Base-by-base conservation (phyloP, 2,888 invertebrate genomes). In the Ectemnius continuus region DNA sequence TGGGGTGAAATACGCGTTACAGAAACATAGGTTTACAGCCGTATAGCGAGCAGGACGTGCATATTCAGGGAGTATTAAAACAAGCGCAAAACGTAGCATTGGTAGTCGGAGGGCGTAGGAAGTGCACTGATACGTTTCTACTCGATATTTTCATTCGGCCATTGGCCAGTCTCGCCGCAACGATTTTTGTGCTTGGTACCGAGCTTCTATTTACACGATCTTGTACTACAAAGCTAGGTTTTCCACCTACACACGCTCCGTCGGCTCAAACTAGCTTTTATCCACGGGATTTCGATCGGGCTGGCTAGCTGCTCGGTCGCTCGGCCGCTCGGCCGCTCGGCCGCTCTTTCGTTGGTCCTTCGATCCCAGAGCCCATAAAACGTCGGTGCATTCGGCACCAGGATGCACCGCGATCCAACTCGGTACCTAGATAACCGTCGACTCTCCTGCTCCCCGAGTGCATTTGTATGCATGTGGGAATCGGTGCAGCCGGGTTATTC, bases 281-380 rank as follows among this genome's bases (percentile, higher is more conserved):
- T 73, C 78, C 66, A 67, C 45, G 36, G 74, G 78, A 78, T 75
- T 74, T 78, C 69, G 64, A 78, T 69, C 56, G 60, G 18, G 56
- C 61, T 45, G 61, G 47, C 59, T 36, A 36, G 36, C 16, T 28
- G 56, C 23, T 64, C 48, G 60, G 36, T 56, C 11, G 70, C 65
- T 64, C 59, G 36, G 57, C 52, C 61, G 6, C 58, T 45, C 20
- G 20, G 36, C 16, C 47, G 56, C 23, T 64, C 48, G 60, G 36
- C 61, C 13, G 70, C 65, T 65, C 59, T 28, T 36, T 36, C 8
- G 2, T 11, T 36, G 36, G 36, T 36, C 64, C 11, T 58, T 46
- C 56, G 60, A 47, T 63, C 47, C 65, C 63, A 46, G 65, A 67
- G 70, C 57, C 68, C 63, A 70, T 77, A 72, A 80, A 77, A 74